These are phyloP conservation scores for Drosophila acutilabella DNA, from an alignment of 2,888 invertebrate species.

Conservation along the genomic window DNA sequence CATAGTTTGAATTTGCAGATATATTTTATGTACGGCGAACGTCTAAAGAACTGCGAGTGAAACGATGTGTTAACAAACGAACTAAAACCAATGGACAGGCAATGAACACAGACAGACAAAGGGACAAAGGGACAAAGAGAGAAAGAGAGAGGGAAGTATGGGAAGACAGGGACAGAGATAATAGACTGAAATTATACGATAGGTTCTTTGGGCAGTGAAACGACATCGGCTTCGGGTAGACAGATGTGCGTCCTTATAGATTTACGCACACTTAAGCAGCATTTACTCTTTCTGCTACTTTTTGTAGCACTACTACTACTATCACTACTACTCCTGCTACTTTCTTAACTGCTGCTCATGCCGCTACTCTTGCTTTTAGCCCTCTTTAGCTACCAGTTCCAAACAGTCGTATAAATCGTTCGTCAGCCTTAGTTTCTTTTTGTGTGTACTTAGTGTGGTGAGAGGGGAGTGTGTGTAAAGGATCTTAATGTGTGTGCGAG, in stretches of 20 bases:
- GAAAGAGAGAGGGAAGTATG: slow-evolving; percentile 1
- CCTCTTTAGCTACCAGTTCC: slow-evolving; percentile 10
- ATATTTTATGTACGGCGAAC: slow-evolving; percentile 25
- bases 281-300: slow-evolving; percentile 53
- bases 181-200: slow-evolving; percentile 53
- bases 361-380: background rate
- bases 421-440: slow-evolving; percentile 46
- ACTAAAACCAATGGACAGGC: slow-evolving; percentile 35
- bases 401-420: slow-evolving; percentile 63
- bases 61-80: slow-evolving; percentile 64
- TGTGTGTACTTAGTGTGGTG: background rate
- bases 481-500: background rate
- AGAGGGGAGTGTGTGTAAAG: background rate
- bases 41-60: slow-evolving; percentile 44
- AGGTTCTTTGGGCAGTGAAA: slow-evolving; percentile 26
- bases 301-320: background rate
- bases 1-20: slow-evolving; percentile 6
- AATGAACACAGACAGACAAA: slow-evolving; percentile 35
- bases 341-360: background rate
- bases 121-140: background rate
- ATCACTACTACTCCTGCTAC: background rate
- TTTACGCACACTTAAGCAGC: slow-evolving; percentile 73
- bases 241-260: slow-evolving; percentile 57
- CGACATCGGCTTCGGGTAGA: slow-evolving; percentile 4
- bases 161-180: background rate